Base-by-base conservation (phyloP, 1,140 invertebrate genomes). In the Drosophila lowei region DNA sequence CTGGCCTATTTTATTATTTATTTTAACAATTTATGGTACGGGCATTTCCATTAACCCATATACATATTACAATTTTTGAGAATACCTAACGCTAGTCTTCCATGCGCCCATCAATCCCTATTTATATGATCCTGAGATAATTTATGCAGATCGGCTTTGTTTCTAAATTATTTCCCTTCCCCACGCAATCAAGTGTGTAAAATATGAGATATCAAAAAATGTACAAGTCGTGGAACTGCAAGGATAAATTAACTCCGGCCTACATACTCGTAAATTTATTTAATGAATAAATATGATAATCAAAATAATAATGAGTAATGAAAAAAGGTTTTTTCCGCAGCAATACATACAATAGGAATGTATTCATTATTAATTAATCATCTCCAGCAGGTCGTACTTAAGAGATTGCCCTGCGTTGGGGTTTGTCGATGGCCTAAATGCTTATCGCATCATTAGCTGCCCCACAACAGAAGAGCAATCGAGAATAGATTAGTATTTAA, bases 401-500 rank as follows among this genome's bases (percentile, higher is more conserved):
- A 48, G 71, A 43, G 65, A 57, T 68, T 64, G 64, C 64, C 47
- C 34, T 57, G 64, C 66, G 52, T 70, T 65, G 64, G 41, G 50
- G 61, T 57, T 71, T 57, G 59, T 48, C 48, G 68, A 46, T 71
- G 53, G 52, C 60, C 64, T 76, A 77, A 79, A 61, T 64, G 81
- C 63, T 68, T 62, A 52, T 49, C 64, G 59, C 72, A 65, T 90
- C 78, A 90, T 89, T 89, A 89, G 59, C 71, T 54, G 48, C 52
- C 55, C 49, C 54, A 38, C 60, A 50, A 72, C 57, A 57, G 61
- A 53, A 81, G 65, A 86, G 66, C 89, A 90, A 90, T 90, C 79
- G 88, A 90, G 77, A 90, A 90, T 90, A 90, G 88, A 90, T 90
- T 90, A 84, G 88, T 90, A 90, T 90, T 90, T 90, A 90, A 90